These are phyloP conservation scores for Mallateleia sp. DNA, from an alignment of 2,888 invertebrate species.

Conservation along the genomic window DNA sequence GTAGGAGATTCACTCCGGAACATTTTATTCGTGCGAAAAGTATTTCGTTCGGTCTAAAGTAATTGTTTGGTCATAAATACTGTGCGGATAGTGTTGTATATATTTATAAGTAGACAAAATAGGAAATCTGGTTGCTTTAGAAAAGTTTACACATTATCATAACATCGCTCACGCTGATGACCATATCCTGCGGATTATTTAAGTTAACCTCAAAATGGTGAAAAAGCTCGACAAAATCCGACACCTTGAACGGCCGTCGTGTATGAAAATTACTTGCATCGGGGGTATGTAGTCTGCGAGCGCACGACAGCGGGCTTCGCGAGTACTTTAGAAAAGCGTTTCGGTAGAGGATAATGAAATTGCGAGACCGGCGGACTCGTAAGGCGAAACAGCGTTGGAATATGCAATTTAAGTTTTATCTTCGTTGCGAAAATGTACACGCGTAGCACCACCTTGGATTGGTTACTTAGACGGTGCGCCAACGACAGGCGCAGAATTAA, in stretches of 20 bases:
- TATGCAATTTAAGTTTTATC: slow-evolving; percentile 77
- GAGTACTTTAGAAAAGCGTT: slow-evolving; percentile 75
- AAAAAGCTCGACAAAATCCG: slow-evolving; percentile 56
- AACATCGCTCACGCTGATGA: slow-evolving; percentile 1
- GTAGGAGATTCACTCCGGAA: too few relatives aligned
- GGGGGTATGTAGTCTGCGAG: slow-evolving; percentile 46
- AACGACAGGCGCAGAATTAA: slow-evolving; percentile 73
- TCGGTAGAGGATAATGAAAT: slow-evolving; percentile 74
- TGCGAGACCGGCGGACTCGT: slow-evolving; percentile 69
- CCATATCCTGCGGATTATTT: slow-evolving; percentile 31
- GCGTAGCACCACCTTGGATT: slow-evolving; percentile 65
- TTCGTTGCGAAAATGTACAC: slow-evolving; percentile 71
- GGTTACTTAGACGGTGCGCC: slow-evolving; percentile 69
- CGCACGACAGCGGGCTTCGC: slow-evolving; percentile 50
- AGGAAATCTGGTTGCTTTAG: too few relatives aligned
- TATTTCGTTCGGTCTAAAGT: too few relatives aligned
- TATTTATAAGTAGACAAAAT: too few relatives aligned
- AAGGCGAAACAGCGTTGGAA: slow-evolving; percentile 69
- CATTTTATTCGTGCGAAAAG: too few relatives aligned
- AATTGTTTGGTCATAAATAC: too few relatives aligned
- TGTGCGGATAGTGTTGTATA: too few relatives aligned
- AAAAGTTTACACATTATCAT: too few relatives aligned
- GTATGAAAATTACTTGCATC: slow-evolving; percentile 69
- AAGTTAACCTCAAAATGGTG: slow-evolving; percentile 25
- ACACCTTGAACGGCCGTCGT: slow-evolving; percentile 54